Conservation (phyloP, 53 echinoderm and acorn worm genomes). For the Hippasteria phrygiana region DNA sequence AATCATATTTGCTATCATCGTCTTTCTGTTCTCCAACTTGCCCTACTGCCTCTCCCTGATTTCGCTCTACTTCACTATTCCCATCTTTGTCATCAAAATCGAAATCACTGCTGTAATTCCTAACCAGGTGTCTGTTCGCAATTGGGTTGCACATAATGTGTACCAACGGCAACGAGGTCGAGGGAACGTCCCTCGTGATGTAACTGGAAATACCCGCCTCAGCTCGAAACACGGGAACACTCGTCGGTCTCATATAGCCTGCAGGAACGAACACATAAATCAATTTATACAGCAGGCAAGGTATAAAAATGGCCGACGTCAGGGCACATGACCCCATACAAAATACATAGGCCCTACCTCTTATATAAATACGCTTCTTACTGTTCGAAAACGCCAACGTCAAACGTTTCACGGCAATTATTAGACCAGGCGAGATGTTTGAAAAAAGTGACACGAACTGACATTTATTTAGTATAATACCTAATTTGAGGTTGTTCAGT, state of each 20-base stretch:
- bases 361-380: too few relatives aligned
- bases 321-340: background rate
- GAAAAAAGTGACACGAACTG: too few relatives aligned
- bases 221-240: background rate
- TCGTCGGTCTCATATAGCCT: background rate
- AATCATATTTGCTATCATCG: too few relatives aligned
- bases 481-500: too few relatives aligned
- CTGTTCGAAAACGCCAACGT: too few relatives aligned
- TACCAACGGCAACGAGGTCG: background rate
- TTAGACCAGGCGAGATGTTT: too few relatives aligned
- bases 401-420: too few relatives aligned
- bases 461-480: too few relatives aligned
- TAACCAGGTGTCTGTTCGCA: background rate
- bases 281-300: background rate
- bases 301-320: background rate
- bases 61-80: too few relatives aligned
- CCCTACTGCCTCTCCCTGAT: background rate
- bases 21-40: background rate
- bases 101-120: background rate
- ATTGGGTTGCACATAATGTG: background rate
- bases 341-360: too few relatives aligned
- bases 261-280: background rate
- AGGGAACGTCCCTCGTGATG: background rate
- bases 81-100: background rate
- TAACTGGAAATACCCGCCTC: background rate